Evolutionary conservation across 2,888 invertebrate genomes (phyloP).

Genomic region (Rhagonycha lutea): DNA sequence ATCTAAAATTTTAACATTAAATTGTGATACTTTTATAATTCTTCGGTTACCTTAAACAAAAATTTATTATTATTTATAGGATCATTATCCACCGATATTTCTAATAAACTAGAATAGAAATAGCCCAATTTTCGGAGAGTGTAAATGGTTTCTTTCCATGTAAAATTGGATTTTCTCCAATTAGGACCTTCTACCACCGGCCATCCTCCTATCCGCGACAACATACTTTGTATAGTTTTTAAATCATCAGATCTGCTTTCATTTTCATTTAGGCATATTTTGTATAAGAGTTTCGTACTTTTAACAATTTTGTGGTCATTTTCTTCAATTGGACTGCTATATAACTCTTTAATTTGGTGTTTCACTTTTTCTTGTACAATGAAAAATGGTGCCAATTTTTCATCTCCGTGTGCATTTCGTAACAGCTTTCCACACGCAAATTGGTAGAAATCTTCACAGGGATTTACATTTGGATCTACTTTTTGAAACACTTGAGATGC

Average conservation of each 20-base stretch:
- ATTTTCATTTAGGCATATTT: constrained; percentile 48
- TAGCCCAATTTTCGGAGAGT: constrained; percentile 14
- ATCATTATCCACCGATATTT: constrained; percentile 8
- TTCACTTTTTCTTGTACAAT: constrained; percentile 9
- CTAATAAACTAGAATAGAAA: constrained; percentile 19
- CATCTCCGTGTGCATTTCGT: constrained; percentile 10
- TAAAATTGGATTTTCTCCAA: constrained; percentile 16
- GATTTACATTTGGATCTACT: constrained; percentile 30
- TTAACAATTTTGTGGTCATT: constrained; percentile 32
- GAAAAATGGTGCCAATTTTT: constrained; percentile 16
- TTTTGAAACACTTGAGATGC: constrained; percentile 4
- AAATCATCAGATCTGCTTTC: constrained; percentile 45
- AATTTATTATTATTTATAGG: constrained; percentile 12
- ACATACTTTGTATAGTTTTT: constrained; percentile 26
- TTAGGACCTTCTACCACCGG: constrained; percentile 13
- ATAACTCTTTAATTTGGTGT: constrained; percentile 34
- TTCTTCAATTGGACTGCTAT: constrained; percentile 26
- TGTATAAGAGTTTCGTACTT: constrained; percentile 38
- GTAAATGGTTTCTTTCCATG: constrained; percentile 5
- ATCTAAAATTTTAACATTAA: background rate
- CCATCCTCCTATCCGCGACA: constrained; percentile 17
- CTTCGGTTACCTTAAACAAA: constrained; percentile 14
- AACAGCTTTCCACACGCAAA: constrained; percentile 38
- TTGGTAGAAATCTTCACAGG: constrained; percentile 39
- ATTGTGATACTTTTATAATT: background rate